A percentile compares a stretch with the other conserved stretches of the same genome.
phyloP scores from a whole-genome alignment of 2,113 vertebrate species.

The Syrrhaptes paradoxus region DNA sequence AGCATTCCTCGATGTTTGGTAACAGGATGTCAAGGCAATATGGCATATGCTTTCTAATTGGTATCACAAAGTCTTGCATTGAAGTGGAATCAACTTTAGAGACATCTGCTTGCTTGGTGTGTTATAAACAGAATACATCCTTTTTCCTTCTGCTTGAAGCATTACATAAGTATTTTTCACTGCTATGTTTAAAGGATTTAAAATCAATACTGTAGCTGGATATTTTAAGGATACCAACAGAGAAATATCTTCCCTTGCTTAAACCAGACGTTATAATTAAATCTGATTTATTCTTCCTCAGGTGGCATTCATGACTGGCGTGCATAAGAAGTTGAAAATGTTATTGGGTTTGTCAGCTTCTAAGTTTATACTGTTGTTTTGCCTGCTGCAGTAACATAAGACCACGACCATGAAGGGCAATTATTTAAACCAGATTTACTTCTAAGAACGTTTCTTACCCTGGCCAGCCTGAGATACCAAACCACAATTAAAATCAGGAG shows the following conservation, averaged over 20 bases:
- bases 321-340: background rate
- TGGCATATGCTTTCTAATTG: conserved; percentile 26
- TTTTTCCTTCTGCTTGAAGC: background rate
- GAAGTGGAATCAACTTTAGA: conserved; percentile 30
- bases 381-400: background rate
- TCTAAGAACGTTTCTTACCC: background rate
- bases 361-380: background rate
- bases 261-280: background rate
- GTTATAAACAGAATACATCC: conserved; percentile 28
- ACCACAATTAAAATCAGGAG: background rate
- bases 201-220: background rate
- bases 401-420: background rate
- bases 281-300: background rate
- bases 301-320: background rate
- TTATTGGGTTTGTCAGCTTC: background rate
- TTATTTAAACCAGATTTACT: background rate
- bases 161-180: background rate
- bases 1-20: conserved; percentile 29
- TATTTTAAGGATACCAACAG: background rate
- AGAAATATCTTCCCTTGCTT: background rate
- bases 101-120: conserved; percentile 43
- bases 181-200: background rate
- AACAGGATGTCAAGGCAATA: conserved; percentile 5
- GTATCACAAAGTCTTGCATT: conserved; percentile 10
- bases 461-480: background rate